phyloP scores from a whole-genome alignment of 2,113 vertebrate species.

The Eulemur rufifrons region DNA sequence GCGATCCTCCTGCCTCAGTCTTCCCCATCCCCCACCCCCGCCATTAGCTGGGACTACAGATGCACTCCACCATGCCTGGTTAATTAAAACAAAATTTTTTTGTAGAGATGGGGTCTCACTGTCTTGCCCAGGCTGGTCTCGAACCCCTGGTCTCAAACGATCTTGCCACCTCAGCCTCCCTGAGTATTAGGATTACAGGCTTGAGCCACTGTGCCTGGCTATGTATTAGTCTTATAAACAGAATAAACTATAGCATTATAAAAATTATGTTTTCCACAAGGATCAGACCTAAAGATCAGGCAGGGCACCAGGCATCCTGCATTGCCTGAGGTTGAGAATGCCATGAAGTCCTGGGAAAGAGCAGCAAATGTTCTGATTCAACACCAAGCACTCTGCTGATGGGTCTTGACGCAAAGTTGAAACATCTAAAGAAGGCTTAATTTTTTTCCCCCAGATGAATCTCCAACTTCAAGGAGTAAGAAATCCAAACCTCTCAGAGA shows the following conservation, averaged over 20 bases:
- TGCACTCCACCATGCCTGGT: too few relatives aligned
- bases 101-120: too few relatives aligned
- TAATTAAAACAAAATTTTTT: too few relatives aligned
- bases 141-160: too few relatives aligned
- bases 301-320: background rate
- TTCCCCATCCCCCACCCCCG: too few relatives aligned
- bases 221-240: background rate
- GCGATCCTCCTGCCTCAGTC: too few relatives aligned
- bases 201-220: too few relatives aligned
- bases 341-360: background rate
- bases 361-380: background rate
- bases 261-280: background rate
- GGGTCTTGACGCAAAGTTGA: background rate
- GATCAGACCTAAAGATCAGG: background rate
- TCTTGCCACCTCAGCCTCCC: too few relatives aligned
- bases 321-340: background rate
- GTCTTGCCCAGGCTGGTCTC: too few relatives aligned
- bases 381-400: background rate
- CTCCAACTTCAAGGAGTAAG: background rate
- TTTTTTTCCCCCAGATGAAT: background rate
- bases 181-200: too few relatives aligned
- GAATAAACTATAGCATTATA: background rate
- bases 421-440: background rate
- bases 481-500: conserved; percentile 33
- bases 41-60: too few relatives aligned